phyloP scores from a whole-genome alignment of 92 coral and sea anemone species.

The Siderastrea siderea region DNA sequence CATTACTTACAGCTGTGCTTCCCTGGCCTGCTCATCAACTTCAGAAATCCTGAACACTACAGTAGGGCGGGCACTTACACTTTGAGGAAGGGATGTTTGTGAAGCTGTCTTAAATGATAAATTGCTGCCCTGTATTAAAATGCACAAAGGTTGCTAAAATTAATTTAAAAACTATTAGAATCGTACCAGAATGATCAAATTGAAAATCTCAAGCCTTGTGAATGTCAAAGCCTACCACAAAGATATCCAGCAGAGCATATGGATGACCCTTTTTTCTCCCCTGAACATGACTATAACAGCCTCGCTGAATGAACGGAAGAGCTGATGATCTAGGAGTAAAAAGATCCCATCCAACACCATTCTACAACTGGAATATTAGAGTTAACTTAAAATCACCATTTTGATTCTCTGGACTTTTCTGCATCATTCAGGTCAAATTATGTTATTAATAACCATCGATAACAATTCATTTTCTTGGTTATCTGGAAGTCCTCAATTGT shows the following conservation, averaged over 20 bases:
- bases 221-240: conserved; percentile 62
- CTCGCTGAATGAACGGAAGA: conserved; percentile 96
- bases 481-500: too few species aligned
- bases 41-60: conserved; percentile 92
- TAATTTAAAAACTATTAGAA: not conserved
- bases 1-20: conserved; percentile 82
- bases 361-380: too few species aligned
- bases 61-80: conserved; percentile 74
- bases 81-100: conserved; percentile 93
- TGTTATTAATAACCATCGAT: too few species aligned
- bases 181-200: not conserved
- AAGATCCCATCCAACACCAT: not conserved
- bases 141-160: not conserved
- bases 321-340: conserved; percentile 83
- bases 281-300: conserved; percentile 77
- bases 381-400: too few species aligned
- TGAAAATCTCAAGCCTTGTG: not conserved
- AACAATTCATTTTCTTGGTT: too few species aligned
- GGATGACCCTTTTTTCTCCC: conserved; percentile 85
- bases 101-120: conserved; percentile 84
- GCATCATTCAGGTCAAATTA: too few species aligned
- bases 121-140: conserved; percentile 81
- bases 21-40: conserved; percentile 88
- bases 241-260: conserved; percentile 79
- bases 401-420: too few species aligned